Percentiles rank a stretch among this genome's conserved stretches.
Conservation (phyloP, 2,113 vertebrate species). For the Sturnira hondurensis region DNA sequence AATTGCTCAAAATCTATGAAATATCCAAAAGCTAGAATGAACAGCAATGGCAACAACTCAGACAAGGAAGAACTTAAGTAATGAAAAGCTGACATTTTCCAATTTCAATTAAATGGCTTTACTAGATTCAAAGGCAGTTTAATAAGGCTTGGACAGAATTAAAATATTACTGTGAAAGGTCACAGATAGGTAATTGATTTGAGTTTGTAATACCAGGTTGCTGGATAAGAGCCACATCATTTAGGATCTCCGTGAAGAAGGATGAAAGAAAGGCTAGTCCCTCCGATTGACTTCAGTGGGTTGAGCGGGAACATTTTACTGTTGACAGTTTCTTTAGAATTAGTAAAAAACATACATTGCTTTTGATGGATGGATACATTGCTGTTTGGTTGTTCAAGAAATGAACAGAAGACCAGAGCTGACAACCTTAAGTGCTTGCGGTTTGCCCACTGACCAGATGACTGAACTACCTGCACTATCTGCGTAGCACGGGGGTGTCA, state of each 20-base stretch:
- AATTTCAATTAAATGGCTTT: slow-evolving; percentile 64
- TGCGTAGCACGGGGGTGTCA: neutral
- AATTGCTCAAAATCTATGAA: slow-evolving; percentile 5
- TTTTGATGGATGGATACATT: neutral
- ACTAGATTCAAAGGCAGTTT: slow-evolving; percentile 63
- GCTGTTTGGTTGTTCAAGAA: neutral
- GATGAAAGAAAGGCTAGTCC: neutral
- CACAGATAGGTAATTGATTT: slow-evolving; percentile 61
- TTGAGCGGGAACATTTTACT: slow-evolving; percentile 1
- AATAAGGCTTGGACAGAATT: slow-evolving; percentile 56
- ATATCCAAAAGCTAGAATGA: slow-evolving; percentile 36
- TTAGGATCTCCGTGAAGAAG: slow-evolving; percentile 37
- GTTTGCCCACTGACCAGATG: neutral
- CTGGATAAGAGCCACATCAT: slow-evolving; percentile 29
- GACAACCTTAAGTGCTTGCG: neutral
- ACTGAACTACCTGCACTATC: neutral
- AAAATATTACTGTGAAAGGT: slow-evolving; percentile 60
- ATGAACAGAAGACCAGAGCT: neutral
- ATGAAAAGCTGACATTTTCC: slow-evolving; percentile 64
- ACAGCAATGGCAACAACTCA: slow-evolving; percentile 27
- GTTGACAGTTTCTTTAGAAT: neutral
- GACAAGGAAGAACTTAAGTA: slow-evolving; percentile 38
- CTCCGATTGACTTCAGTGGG: neutral
- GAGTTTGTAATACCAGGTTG: slow-evolving; percentile 42
- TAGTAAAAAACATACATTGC: neutral